Evolutionary conservation across 2,113 vertebrate species (phyloP).

Genomic region (Tamias sibiricus): DNA sequence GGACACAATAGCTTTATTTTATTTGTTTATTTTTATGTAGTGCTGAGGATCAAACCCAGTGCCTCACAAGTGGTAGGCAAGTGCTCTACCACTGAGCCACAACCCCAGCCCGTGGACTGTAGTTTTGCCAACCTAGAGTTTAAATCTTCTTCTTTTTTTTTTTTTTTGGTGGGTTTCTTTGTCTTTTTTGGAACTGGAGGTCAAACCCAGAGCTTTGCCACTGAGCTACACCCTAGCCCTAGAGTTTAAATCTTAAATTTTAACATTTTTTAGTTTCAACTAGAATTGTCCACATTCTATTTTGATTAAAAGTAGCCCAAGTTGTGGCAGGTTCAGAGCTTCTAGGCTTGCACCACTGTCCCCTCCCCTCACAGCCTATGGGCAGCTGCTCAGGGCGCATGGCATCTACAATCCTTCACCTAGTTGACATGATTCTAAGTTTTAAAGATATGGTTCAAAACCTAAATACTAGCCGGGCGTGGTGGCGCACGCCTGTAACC

Average conservation of each 20-base stretch:
- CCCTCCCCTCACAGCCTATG: not conserved
- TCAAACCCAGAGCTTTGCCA: too few species aligned
- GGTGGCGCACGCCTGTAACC: too few species aligned
- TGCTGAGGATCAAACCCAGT: too few species aligned
- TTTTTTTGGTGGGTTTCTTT: too few species aligned
- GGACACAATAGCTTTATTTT: too few species aligned
- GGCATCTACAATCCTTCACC: not conserved
- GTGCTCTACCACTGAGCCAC: too few species aligned
- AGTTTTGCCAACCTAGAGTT: not conserved
- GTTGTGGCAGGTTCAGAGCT: rapidly evolving
- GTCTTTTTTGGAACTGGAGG: too few species aligned
- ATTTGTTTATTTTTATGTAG: too few species aligned
- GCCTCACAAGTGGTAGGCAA: too few species aligned
- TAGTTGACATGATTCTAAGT: not conserved
- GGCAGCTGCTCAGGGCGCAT: rapidly evolving
- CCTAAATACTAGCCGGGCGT: not conserved
- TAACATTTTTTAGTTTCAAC: not conserved
- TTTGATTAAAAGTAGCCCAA: not conserved
- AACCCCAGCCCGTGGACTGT: not conserved
- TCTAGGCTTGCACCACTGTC: rapidly evolving
- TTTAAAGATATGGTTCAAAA: not conserved
- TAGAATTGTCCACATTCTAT: too few species aligned
- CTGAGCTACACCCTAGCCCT: too few species aligned
- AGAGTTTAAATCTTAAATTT: not conserved
- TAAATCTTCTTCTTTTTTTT: not conserved